Conservation (phyloP, 2,888 invertebrate species). For the Andrena flavipes region DNA sequence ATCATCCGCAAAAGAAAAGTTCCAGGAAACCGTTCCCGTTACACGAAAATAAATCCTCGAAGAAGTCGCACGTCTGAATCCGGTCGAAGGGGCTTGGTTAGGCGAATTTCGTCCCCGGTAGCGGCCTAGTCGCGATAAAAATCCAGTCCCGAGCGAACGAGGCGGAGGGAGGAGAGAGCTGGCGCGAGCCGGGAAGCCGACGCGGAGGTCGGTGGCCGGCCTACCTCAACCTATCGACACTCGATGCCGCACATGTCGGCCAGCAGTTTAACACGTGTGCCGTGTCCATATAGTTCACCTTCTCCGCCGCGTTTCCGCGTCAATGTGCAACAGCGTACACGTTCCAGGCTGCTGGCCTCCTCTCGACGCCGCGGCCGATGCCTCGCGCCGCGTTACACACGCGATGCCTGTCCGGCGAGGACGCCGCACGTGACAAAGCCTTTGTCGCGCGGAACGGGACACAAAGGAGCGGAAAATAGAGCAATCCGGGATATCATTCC, state of each 20-base stretch:
- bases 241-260: constrained; percentile 61
- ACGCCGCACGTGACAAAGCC: too few relatives aligned
- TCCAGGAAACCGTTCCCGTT: too few relatives aligned
- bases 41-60: too few relatives aligned
- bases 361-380: not conserved
- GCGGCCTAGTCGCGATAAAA: constrained; percentile 12
- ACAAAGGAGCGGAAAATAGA: too few relatives aligned
- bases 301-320: constrained; percentile 50
- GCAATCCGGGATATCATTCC: too few relatives aligned
- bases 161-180: constrained; percentile 24
- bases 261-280: constrained; percentile 61
- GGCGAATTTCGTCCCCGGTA: not conserved
- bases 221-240: constrained; percentile 70
- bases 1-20: too few relatives aligned
- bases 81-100: not conserved
- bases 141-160: not conserved
- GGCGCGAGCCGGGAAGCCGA: constrained; percentile 33
- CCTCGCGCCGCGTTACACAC: not conserved
- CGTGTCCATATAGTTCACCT: constrained; percentile 49
- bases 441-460: too few relatives aligned
- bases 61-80: too few relatives aligned
- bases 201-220: constrained; percentile 70
- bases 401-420: too few relatives aligned
- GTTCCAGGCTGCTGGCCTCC: constrained; percentile 36
- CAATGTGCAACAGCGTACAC: constrained; percentile 46